A percentile compares a stretch with the other conserved stretches of the same genome.
These are phyloP conservation scores for Ephydatia muelleri DNA, from an alignment of 37 sponge, comb jelly and placozoan genomes.

Conservation along the genomic window DNA sequence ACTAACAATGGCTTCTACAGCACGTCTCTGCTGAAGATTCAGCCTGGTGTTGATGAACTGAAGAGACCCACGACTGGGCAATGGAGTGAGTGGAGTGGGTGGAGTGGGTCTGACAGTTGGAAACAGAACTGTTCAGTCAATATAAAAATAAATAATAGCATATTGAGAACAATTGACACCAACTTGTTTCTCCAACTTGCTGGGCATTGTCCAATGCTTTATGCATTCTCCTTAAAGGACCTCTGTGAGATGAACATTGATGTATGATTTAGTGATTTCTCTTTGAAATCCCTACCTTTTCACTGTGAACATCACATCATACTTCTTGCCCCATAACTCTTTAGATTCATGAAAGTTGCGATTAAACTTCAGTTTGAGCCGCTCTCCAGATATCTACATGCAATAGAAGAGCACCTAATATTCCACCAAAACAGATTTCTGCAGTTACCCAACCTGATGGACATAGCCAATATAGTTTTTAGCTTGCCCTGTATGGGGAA, in stretches of 20 bases:
- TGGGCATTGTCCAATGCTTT: constrained; percentile 28
- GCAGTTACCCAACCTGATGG: background rate
- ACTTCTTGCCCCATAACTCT: constrained; percentile 10
- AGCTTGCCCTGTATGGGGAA: background rate
- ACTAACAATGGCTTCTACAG: constrained; percentile 64
- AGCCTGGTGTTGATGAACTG: constrained; percentile 50
- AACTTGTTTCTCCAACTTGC: constrained; percentile 32
- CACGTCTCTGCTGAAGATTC: constrained; percentile 58
- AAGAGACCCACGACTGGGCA: background rate
- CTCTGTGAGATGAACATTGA: constrained; percentile 10
- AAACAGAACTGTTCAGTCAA: constrained; percentile 13
- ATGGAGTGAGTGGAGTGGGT: too few species aligned
- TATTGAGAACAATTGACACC: background rate
- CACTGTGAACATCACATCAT: constrained; percentile 68
- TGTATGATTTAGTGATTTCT: background rate
- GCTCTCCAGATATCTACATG: background rate
- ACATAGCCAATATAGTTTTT: background rate
- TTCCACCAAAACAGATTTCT: background rate
- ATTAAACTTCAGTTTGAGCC: constrained; percentile 37
- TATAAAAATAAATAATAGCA: background rate
- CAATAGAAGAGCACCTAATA: background rate
- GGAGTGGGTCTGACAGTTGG: background rate
- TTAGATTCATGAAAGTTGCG: constrained; percentile 29
- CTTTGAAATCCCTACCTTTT: constrained; percentile 40
- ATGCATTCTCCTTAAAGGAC: constrained; percentile 57